Evolutionary conservation across 1,140 invertebrate genomes (phyloP), one percentile per base, ranked within the genome.

Genomic region (Drosophila bocqueti): DNA sequence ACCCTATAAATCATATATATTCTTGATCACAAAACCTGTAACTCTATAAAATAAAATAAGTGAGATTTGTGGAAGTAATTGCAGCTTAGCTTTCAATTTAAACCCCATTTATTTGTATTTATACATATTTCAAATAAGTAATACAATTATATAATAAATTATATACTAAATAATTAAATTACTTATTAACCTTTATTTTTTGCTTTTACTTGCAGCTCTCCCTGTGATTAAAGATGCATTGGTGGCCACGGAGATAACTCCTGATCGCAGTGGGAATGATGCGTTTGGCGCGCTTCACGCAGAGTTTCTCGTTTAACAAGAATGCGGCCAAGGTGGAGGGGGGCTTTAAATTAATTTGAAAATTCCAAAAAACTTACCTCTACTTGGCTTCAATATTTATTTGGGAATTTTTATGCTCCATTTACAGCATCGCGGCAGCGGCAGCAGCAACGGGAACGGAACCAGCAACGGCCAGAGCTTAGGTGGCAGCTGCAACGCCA

Each of bases 201-300:
- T 26, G 1, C 21, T 4, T n/a, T 36, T 58, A 36, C 15, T 74
- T 74, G 1, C 75, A 77, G 75, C 49, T 42, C 52, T 38, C 18
- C 21, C 16, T n/a, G 8, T 40, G 24, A 49, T 31, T 11, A 16
- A 52, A 31, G n/a, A 77, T 77, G 78, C 66, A 42, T 43, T 10
- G 9, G 42, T 55, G 29, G 50, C 57, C 29, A 34, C 26, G 15
- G 3, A 42, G 54, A 65, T 76, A 63, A 55, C 60, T 73, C 45
- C 65, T 57, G 54, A 52, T 79, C 58, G 52, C 21, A 69, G 67
- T 73, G 69, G 77, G 78, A 73, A 92, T 74, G 73, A 92, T 92
- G 91, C 91, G 89, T 74, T 65, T 92, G 81, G 84, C 91, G 29
- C 92, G 86, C 47, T 67, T 92, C 54, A 74, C 89, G 43, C 76